Conservation (phyloP, 2,797 vertebrate genomes). For the Sylvia borin region DNA sequence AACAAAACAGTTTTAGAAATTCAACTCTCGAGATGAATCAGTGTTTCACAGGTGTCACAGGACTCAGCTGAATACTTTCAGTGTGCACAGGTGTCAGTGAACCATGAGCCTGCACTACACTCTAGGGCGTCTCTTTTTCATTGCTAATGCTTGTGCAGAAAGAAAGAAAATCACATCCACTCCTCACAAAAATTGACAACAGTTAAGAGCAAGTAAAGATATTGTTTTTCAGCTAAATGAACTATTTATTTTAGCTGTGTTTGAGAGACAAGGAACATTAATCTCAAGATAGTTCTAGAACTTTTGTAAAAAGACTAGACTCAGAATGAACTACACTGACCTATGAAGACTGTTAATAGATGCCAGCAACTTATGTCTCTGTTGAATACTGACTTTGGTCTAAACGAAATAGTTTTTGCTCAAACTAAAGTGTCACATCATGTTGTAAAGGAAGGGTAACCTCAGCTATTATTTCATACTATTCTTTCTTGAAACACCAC, state of each 20-base stretch:
- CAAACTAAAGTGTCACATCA: not conserved
- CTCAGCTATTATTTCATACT: conserved; percentile 2
- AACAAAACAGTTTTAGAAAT: not conserved
- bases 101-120: not conserved
- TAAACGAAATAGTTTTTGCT: not conserved
- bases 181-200: not conserved
- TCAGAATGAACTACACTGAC: not conserved
- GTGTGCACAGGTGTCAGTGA: not conserved
- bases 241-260: not conserved
- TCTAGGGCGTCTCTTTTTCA: not conserved
- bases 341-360: not conserved
- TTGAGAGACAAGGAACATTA: not conserved
- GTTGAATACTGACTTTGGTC: not conserved
- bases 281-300: not conserved
- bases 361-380: not conserved
- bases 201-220: not conserved
- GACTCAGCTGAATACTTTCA: not conserved
- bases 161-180: not conserved
- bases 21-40: not conserved
- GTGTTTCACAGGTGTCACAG: not conserved
- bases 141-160: not conserved
- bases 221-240: not conserved
- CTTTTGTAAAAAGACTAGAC: not conserved
- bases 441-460: not conserved
- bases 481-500: conserved; percentile 2